Conservation (phyloP, 2,797 vertebrate species). For the Rhynchonycteris naso region DNA sequence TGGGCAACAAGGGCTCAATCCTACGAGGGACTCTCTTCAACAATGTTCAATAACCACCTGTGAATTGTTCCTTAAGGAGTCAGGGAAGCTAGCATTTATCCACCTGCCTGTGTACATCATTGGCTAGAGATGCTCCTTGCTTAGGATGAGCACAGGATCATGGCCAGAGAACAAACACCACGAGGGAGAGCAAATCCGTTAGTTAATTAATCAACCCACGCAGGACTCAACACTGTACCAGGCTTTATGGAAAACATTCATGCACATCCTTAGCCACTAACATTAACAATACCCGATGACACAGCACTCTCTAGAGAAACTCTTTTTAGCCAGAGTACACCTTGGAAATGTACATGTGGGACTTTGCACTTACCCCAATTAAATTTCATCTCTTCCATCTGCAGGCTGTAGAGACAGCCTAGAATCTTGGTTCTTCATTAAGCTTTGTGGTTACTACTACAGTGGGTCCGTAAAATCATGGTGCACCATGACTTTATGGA, state of each 20-base stretch:
- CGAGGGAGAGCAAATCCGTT: neutral
- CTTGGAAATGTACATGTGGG: neutral
- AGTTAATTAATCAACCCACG: neutral
- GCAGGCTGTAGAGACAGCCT: neutral
- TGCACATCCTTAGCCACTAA: neutral
- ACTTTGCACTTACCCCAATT: neutral
- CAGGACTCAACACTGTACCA: neutral
- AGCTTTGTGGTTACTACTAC: neutral
- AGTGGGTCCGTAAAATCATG: too few species aligned
- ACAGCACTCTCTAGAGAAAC: neutral
- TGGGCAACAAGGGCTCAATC: neutral
- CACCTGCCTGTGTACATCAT: neutral
- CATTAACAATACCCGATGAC: neutral
- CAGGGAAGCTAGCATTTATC: neutral
- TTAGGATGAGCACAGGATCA: neutral
- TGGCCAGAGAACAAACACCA: neutral
- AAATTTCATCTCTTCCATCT: neutral
- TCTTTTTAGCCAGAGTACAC: neutral
- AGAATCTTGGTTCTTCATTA: slow-evolving; percentile 17
- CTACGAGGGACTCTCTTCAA: neutral
- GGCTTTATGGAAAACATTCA: neutral
- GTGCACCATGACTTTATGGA: too few species aligned
- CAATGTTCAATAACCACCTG: neutral
- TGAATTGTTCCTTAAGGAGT: neutral
- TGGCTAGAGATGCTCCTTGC: neutral